Conservation (phyloP, 2,113 vertebrate species). For the Gopherus evgoodei region DNA sequence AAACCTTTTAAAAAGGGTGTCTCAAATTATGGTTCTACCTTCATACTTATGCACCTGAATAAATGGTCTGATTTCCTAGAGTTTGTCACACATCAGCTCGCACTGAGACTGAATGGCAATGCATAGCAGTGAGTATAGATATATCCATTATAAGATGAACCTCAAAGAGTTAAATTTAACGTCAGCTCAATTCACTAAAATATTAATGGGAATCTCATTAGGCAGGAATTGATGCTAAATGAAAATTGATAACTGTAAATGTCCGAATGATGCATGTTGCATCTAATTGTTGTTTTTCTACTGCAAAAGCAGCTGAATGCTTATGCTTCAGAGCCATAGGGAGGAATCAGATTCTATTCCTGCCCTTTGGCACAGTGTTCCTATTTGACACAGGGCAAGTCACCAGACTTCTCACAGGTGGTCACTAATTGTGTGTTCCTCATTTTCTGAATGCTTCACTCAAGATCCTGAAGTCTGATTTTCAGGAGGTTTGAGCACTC, state of each 20-base stretch:
- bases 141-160: neutral
- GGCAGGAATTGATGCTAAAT: neutral
- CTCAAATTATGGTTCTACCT: neutral
- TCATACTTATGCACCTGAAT: neutral
- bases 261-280: neutral
- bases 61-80: neutral
- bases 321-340: accelerated
- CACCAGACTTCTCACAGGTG: no score
- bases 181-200: neutral
- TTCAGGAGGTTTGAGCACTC: no score
- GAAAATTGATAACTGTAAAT: neutral
- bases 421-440: no score
- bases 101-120: neutral
- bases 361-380: no score
- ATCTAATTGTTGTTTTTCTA: neutral
- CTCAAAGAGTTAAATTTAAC: neutral
- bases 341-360: neutral
- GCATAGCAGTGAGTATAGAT: neutral
- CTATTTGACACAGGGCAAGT: no score
- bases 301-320: neutral
- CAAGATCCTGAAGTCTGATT: no score
- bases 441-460: no score
- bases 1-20: neutral
- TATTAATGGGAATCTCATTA: neutral
- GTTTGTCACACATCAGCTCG: neutral